Base-by-base conservation (phyloP, 1,140 invertebrate species). In the Saccostrea echinata region DNA sequence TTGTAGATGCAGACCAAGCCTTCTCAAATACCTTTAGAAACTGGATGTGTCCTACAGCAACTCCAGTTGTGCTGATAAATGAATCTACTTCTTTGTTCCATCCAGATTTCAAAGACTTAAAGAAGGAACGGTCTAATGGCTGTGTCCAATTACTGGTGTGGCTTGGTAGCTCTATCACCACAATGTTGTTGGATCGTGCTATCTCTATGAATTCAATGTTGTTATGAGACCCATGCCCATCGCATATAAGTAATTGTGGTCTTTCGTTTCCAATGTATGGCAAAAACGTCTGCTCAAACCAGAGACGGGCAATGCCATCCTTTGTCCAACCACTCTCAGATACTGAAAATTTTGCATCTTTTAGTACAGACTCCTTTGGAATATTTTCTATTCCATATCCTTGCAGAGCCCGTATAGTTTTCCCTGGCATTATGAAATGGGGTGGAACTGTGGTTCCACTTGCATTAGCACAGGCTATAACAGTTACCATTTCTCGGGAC, bases 71-170 rank as follows among this genome's bases (percentile, higher is more conserved):
- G 16, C 52, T 64, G 13, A 84, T 84, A 81, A 89, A 89, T 6
- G 68, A 57, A 27, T 89, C 80, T 11, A 86, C 16, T 30, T 53
- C 68, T 27, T 24, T 84, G 6, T 83, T 86, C 88, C 82, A 86
- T 43, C 24, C 35, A 9, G 61, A 55, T 35, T 89, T 89, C 9
- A 89, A 51, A 24, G 85, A 86, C 35, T 89, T 89, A n/a, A 89
- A 87, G 11, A 89, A 86, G 24, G 84, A 53, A 21, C 86, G 53
- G 83, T 89, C 88, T 76, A 86, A 55, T 33, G 53, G 85, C 13
- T 89, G 88, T 12, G 85, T 84, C 81, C 85, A 89, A 21, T 89
- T 84, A 57, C 82, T 86, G 27, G 88, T 86, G n/a, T 86, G 51
- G 53, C 85, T 89, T 4, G 80, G 64, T 9, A 84, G 64, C 43